Base-by-base conservation (phyloP, 1,140 invertebrate genomes). In the Temnothorax curvispinosus region DNA sequence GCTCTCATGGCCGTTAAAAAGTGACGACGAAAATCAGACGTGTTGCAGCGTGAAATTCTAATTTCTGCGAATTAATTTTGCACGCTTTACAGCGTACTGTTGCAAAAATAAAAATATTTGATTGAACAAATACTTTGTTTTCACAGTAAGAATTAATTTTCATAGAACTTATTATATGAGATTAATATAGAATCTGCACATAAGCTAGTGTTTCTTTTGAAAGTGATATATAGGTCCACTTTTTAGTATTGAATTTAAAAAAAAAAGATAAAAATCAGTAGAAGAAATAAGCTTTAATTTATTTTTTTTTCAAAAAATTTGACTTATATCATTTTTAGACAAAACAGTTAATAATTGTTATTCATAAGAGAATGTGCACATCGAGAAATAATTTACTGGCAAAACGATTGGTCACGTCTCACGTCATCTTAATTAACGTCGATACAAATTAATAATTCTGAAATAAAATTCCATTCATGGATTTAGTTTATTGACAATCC, bases 401-500 rank as follows among this genome's bases (percentile, higher is more conserved):
- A 52, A 35, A 77, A 77, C 8, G 9, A 21, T n/a, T 38, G 38
- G 21, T 67, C 44, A 21, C 21, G 8, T 67, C 21, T 52, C 47
- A 38, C 9, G 8, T 18, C 8, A 27, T 54, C 9, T 72, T 81
- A 81, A 56, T 81, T 81, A 41, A 56, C 35, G 15, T 71, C 32
- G 15, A 21, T 44, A 52, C 38, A 81, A 38, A 81, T 81, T 71
- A 81, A 81, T 72, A 81, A 81, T 44, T 21, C 18, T 21, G 21
- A 81, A 32, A 81, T 50, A 72, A 81, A 81, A 81, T 72, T 81
- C 65, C 52, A 32, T 58, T 15, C 21, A 81, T 52, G 78, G 35
- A 81, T 41, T 81, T 81, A 81, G 65, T 81, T 81, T 81, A 81
- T 81, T 81, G 67, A 81, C 65, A 72, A 72, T 72, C 47, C 50